phyloP scores from a whole-genome alignment of 2,113 vertebrate genomes.

The Salvelinus sp. region DNA sequence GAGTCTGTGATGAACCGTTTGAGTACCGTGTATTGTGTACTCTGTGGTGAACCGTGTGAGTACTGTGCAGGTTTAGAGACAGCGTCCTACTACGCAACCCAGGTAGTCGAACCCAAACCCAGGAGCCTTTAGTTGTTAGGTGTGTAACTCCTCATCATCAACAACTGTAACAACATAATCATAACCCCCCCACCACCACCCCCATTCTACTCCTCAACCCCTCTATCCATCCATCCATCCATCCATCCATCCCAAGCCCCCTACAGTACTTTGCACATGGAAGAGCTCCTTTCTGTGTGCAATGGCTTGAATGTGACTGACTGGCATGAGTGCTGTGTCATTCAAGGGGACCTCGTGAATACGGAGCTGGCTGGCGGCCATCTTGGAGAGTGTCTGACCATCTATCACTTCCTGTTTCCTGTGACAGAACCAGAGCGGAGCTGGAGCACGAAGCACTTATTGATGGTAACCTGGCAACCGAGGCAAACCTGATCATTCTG shows the following conservation, averaged over 20 bases:
- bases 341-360: slow-evolving; percentile 6
- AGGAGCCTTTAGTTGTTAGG: slow-evolving; percentile 40
- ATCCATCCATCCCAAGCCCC: not conserved
- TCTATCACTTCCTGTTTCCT: slow-evolving; percentile 15
- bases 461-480: slow-evolving; percentile 96
- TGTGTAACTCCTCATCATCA: slow-evolving; percentile 18
- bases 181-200: not conserved
- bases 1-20: no score
- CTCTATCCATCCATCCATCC: not conserved
- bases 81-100: slow-evolving; percentile 29
- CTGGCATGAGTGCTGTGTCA: not conserved
- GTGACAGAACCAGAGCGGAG: slow-evolving; percentile 90
- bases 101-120: not conserved
- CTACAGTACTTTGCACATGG: not conserved
- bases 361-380: not conserved
- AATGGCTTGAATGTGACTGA: slow-evolving; percentile 25
- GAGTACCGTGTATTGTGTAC: not conserved
- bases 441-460: slow-evolving; percentile 97
- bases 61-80: slow-evolving; percentile 52
- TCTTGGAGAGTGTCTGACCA: slow-evolving; percentile 10
- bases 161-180: not conserved
- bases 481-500: slow-evolving; percentile 95
- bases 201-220: not conserved
- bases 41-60: not conserved
- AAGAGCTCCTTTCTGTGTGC: not conserved